phyloP scores from a whole-genome alignment of 2,113 vertebrate genomes.

The Podarcis raffonei region DNA sequence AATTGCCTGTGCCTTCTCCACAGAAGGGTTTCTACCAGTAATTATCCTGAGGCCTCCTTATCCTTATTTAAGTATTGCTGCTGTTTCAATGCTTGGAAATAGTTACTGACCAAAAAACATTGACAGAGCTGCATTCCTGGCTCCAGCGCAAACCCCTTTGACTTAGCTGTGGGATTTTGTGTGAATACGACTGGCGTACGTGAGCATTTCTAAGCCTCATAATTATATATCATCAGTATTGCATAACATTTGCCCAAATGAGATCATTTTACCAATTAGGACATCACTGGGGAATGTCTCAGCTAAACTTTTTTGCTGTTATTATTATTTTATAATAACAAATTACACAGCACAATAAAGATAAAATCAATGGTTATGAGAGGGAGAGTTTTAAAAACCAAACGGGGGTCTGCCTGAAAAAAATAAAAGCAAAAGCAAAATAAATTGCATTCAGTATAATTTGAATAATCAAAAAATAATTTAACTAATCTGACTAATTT shows the following conservation, averaged over 20 bases:
- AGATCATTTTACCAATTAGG: constrained; percentile 25
- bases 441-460: neutral
- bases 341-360: no score
- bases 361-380: neutral
- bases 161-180: constrained; percentile 1
- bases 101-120: constrained; percentile 16
- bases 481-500: neutral
- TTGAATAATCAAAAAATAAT: neutral
- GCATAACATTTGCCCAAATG: constrained; percentile 5
- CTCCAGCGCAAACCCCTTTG: neutral
- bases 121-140: constrained; percentile 9
- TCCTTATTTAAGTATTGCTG: neutral
- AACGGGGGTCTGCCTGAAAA: neutral
- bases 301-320: neutral
- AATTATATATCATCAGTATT: constrained; percentile 28
- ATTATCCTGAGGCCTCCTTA: constrained; percentile 43
- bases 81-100: constrained; percentile 25
- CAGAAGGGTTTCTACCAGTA: constrained; percentile 7
- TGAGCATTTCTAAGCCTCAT: neutral
- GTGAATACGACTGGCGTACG: neutral
- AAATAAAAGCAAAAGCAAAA: neutral
- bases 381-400: neutral
- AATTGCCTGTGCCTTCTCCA: neutral
- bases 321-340: neutral
- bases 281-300: neutral